phyloP scores from a whole-genome alignment of 1,140 invertebrate species.

The Macrotrachela quadricornifera region DNA sequence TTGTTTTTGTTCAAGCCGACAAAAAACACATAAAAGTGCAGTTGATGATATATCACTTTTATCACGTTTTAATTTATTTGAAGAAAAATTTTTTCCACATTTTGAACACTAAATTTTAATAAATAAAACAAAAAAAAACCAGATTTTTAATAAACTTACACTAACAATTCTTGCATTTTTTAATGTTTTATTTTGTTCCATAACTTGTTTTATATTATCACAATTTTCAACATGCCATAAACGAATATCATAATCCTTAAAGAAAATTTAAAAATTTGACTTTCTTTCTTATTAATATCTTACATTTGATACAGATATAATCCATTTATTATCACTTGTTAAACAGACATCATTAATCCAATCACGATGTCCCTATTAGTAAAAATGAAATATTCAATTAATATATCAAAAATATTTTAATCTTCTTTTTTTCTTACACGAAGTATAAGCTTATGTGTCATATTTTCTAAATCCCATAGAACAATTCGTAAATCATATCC shows the following conservation, averaged over 20 bases:
- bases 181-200: constrained; percentile 18
- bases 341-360: constrained; percentile 27
- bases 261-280: neutral
- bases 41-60: no score
- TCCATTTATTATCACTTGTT: constrained; percentile 19
- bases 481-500: constrained; percentile 23
- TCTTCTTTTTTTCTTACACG: constrained; percentile 14
- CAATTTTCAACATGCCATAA: constrained; percentile 27
- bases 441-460: constrained; percentile 22
- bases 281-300: neutral
- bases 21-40: no score
- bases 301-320: constrained; percentile 25
- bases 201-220: constrained; percentile 24
- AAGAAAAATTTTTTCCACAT: no score
- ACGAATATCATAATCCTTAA: constrained; percentile 21
- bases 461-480: constrained; percentile 26
- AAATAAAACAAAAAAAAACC: no score
- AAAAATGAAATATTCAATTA: neutral
- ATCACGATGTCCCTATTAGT: constrained; percentile 22
- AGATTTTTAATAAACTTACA: no score
- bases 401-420: neutral
- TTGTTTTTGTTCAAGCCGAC: no score
- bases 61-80: no score
- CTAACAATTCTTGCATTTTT: no score
- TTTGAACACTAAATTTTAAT: no score